Evolutionary conservation across 1,140 invertebrate genomes (phyloP), one percentile per base, ranked within the genome.

Genomic region (Ceratoteleas bidentatus): DNA sequence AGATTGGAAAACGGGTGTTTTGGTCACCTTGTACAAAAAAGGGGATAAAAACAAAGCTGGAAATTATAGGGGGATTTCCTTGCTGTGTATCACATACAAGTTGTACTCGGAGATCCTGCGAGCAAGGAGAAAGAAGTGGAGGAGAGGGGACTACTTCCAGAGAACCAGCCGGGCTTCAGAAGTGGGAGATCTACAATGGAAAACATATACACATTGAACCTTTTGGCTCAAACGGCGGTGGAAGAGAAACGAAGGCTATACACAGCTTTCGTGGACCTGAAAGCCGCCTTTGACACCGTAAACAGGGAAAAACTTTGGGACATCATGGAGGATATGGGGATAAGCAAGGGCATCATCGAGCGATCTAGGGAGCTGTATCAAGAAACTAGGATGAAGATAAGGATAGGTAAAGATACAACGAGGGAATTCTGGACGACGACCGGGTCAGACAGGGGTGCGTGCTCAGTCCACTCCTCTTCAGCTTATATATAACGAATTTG

Each of bases 371-470:
- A 50, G 13, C 14, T 53, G 16, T 53, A 53, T 13, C 24, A 56
- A 56, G 65, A 74, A 57, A 64, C 60, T 0, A 64, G 36, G 50
- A 68, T 57, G 47, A 61, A 9, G 15, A 58, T 85, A 9, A 50
- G 47, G 9, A 50, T 56, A 10, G 54, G 72, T 16, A 40, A 79
- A 15, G 62, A 60, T 14, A 36, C 54, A 11, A 69, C 78, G 4
- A 69, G 82, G 15, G 45, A 76, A 32, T 65, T 83, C 6, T 24
- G 57, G 70, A 85, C 81, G 33, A 65, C 47, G 45, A 57, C 75
- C 84, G 84, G 13, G 81, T 87, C 3, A 66, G 83, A 9, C 87
- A 88, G 58, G 88, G 87, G 34, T 88, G 86, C 47, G 73, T 86
- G 24, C 33, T n/a, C n/a, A n/a, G n/a, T n/a, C n/a, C n/a, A n/a